Evolutionary conservation across 2,113 vertebrate species (phyloP), one percentile per base, ranked within the genome.

Genomic region (Chionis minor): DNA sequence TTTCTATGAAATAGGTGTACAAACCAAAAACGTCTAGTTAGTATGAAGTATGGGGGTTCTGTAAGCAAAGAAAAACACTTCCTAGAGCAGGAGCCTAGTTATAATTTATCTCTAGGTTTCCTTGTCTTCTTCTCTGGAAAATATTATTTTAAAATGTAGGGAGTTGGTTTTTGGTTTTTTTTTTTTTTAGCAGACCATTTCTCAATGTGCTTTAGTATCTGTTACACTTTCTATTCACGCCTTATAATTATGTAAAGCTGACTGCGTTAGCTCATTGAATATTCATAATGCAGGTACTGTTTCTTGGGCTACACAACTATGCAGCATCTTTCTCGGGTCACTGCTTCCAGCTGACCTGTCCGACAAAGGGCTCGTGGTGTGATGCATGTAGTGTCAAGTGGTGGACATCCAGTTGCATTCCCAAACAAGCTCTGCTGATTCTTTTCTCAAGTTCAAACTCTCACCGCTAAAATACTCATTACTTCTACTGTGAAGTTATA

Each of bases 221-320:
- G 15, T 18, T 54, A 73, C 27, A 6, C 9, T 73, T 88, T 62
- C 24, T 40, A 1, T 62, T 86, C 27, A 7, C 19, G 14, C 6
- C 10, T 56, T 52, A 3, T 1, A 3, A 3, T 45, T 75, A 8
- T 5, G 32, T 59, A 22, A 70, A 65, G 10, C 49, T 79, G 35
- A 35, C 28, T 0, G 0, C 38, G 14, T 45, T 74, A 38, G 21
- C 33, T 59, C 4, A 17, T 12, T 55, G 21, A 13, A n/a, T 62
- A 24, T 61, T 83, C 2, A 1, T 55, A 14, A 8, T 35, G 5
- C 9, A 19, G 15, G 35, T 72, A 2, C 28, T 27, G 12, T 27
- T 67, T 61, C 9, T n/a, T 27, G 66, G 40, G 45, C 35, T 61
- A 5, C 33, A 1, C 28, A 65, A 3, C 54, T 79, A 7, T 42